phyloP scores from a whole-genome alignment of 2,797 vertebrate species.

The Pygocentrus nattereri region DNA sequence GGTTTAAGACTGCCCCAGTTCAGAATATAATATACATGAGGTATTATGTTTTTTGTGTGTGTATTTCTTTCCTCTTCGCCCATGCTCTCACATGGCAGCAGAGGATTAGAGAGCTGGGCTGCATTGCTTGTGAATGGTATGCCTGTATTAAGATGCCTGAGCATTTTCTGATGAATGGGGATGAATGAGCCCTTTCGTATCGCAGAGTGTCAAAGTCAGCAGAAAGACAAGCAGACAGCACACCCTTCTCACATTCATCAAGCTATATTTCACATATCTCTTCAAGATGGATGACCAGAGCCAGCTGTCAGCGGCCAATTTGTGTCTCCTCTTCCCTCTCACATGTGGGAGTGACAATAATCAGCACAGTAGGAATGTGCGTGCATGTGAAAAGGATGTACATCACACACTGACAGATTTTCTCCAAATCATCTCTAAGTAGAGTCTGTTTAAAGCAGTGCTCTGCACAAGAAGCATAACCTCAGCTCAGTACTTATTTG shows the following conservation, averaged over 20 bases:
- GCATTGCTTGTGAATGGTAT: conserved; percentile 40
- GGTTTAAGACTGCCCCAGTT: neutral
- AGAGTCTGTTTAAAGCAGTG: neutral
- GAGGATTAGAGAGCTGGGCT: conserved; percentile 40
- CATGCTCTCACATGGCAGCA: conserved; percentile 33
- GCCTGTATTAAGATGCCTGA: conserved; percentile 54
- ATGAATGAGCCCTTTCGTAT: conserved; percentile 54
- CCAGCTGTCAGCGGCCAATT: conserved; percentile 45
- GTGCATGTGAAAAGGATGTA: conserved; percentile 31
- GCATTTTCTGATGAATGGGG: conserved; percentile 48
- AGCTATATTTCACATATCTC: conserved; percentile 52
- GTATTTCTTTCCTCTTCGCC: conserved; percentile 8
- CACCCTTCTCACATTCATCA: conserved; percentile 60
- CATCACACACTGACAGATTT: conserved; percentile 31
- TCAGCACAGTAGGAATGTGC: conserved; percentile 43
- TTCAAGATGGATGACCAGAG: conserved; percentile 54
- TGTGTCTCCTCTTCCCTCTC: conserved; percentile 49
- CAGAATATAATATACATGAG: neutral
- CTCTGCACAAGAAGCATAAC: neutral
- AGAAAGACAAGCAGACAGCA: conserved; percentile 56
- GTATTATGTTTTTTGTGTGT: neutral
- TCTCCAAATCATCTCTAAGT: neutral
- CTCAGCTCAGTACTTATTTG: no score
- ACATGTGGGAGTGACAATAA: conserved; percentile 54
- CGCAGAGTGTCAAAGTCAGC: conserved; percentile 51